A percentile compares a stretch with the other conserved stretches of the same genome.
phyloP scores from a whole-genome alignment of 2,113 vertebrate species.

The Pangasianodon gigas region DNA sequence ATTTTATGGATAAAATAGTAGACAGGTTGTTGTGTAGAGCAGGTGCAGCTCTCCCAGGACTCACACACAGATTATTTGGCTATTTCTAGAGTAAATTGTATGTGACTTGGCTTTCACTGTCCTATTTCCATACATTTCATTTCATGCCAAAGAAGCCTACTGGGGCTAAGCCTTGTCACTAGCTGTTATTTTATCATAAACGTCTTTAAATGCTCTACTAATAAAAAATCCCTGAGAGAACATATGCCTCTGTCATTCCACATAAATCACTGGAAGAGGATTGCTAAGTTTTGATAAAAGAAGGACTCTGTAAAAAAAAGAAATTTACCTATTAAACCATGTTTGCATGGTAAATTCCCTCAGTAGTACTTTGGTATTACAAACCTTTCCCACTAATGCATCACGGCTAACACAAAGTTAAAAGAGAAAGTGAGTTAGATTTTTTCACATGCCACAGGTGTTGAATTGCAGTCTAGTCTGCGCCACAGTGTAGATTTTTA shows the following conservation, averaged over 20 bases:
- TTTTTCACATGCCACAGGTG: neutral
- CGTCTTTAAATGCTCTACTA: slow-evolving; percentile 20
- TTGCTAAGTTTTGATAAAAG: neutral
- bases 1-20: slow-evolving; percentile 30
- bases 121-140: slow-evolving; percentile 25
- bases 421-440: neutral
- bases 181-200: slow-evolving; percentile 6
- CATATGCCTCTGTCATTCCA: slow-evolving; percentile 2
- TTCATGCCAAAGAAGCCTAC: neutral
- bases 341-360: neutral
- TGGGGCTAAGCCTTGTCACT: neutral
- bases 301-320: neutral
- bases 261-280: neutral
- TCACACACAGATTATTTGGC: slow-evolving; percentile 23
- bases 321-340: neutral
- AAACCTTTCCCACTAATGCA: neutral
- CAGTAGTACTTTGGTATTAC: neutral
- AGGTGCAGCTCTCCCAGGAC: slow-evolving; percentile 22
- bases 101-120: neutral
- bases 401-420: neutral
- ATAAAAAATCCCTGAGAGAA: slow-evolving; percentile 14
- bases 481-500: neutral
- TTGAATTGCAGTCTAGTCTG: slow-evolving; percentile 11
- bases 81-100: slow-evolving; percentile 19
- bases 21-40: slow-evolving; percentile 6